A percentile compares a stretch with the other conserved stretches of the same genome.
Evolutionary conservation across 2,888 invertebrate species (phyloP).

Genomic region (Tachina fera): DNA sequence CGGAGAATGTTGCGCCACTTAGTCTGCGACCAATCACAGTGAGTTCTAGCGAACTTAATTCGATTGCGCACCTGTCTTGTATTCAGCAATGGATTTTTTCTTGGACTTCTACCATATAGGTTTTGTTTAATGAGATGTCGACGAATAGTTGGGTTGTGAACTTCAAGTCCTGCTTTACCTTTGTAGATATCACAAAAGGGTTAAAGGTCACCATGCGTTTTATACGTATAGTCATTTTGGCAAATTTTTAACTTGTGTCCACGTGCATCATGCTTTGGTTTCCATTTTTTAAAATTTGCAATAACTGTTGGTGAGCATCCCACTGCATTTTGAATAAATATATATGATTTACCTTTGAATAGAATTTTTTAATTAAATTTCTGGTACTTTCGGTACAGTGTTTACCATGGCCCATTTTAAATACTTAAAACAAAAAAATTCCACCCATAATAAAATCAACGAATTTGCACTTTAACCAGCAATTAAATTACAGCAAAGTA

Average conservation of each 20-base stretch:
- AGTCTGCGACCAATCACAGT: neutral
- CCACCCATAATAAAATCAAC: too few species aligned
- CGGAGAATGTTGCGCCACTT: slow-evolving; percentile 23
- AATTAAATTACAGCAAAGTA: too few species aligned
- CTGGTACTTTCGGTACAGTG: too few species aligned
- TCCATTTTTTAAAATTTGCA: neutral
- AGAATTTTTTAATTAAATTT: too few species aligned
- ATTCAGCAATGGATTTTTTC: slow-evolving; percentile 12
- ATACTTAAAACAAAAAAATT: too few species aligned
- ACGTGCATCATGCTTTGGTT: neutral
- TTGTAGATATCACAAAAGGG: neutral
- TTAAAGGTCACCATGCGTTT: neutral
- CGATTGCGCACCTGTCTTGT: slow-evolving; percentile 21
- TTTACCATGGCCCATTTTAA: too few species aligned
- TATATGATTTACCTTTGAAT: neutral
- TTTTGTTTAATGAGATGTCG: slow-evolving; percentile 5
- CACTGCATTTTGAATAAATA: neutral
- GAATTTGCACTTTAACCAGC: too few species aligned
- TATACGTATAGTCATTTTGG: neutral
- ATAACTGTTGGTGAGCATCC: neutral
- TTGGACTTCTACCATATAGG: slow-evolving; percentile 8
- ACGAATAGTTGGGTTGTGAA: neutral
- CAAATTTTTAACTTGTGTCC: neutral
- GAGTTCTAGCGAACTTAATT: neutral
- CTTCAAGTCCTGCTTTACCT: slow-evolving; percentile 6